Conservation (phyloP, 2,888 invertebrate genomes). For the Notocelia uddmanniana region DNA sequence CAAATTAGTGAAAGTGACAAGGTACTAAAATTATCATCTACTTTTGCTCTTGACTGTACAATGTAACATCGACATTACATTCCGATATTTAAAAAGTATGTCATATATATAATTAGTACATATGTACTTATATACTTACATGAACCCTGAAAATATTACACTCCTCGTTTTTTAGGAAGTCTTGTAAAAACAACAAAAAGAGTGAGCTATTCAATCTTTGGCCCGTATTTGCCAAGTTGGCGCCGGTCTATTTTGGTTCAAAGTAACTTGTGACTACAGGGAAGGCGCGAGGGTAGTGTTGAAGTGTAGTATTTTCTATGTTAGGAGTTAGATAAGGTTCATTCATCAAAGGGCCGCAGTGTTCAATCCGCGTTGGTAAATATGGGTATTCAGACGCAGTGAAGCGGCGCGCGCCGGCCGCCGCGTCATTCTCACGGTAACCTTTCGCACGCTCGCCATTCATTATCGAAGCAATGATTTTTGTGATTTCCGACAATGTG, state of each 20-base stretch:
- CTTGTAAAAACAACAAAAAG: too few relatives aligned
- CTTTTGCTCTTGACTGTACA: too few relatives aligned
- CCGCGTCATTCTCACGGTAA: slow-evolving; percentile 55
- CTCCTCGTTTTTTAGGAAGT: too few relatives aligned
- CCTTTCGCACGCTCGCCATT: slow-evolving; percentile 50
- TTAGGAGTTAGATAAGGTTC: slow-evolving; percentile 8
- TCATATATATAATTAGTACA: too few relatives aligned
- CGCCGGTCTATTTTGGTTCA: slow-evolving; percentile 33
- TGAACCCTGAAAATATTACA: too few relatives aligned
- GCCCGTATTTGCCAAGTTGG: slow-evolving; percentile 38
- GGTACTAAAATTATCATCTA: too few relatives aligned
- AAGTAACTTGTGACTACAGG: slow-evolving; percentile 35
- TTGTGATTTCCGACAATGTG: slow-evolving; percentile 47
- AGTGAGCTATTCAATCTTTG: slow-evolving; percentile 3
- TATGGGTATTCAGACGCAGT: slow-evolving; percentile 41
- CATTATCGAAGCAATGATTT: slow-evolving; percentile 49
- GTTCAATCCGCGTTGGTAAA: slow-evolving; percentile 36
- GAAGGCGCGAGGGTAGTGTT: background rate
- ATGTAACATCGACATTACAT: too few relatives aligned
- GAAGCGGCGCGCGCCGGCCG: slow-evolving; percentile 46
- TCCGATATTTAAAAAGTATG: background rate
- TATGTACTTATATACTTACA: too few relatives aligned
- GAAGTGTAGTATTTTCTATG: slow-evolving; percentile 3
- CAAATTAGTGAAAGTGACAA: too few relatives aligned
- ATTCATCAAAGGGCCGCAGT: slow-evolving; percentile 10